Evolutionary conservation across 1,140 invertebrate genomes (phyloP), one percentile per base, ranked within the genome.

Genomic region (Aporrectodea caliginosa): DNA sequence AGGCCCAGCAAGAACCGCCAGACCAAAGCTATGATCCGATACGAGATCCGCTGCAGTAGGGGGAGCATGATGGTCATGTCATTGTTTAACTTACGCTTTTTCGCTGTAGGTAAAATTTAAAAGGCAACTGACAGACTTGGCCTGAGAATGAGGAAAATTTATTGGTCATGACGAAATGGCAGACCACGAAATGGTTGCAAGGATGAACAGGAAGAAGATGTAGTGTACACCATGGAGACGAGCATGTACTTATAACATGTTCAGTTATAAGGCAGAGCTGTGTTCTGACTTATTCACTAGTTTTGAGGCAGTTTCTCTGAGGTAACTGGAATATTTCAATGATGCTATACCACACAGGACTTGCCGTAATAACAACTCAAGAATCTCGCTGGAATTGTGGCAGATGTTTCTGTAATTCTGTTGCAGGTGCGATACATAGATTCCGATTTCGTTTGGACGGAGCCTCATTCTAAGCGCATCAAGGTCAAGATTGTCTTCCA

Each of bases 401-500:
- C 14, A 68, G 80, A 16, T 69, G 0, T 33, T 78, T 75, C 78
- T 22, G 27, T 72, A 69, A 68, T 79, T 74, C 80, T 69, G 77
- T 82, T 84, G 14, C 83, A 91, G 86, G 89, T 91, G 14, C 85
- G 90, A 35, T 88, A 99, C 2, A 91, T 98, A 70, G 97, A 99
- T 92, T 98, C 98, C 75, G 92, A 93, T 2, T 99, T 99, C 90
- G 91, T 98, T 1, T 99, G 98, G 97, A 99, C 98, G 35, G 98
- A 99, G 86, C 96, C 98, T 78, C 98, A 99, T 91, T 99, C 97
- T 0, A 97, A 96, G 88, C 91, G 98, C 80, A 92, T 99, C 33
- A 99, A 99, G 90, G 93, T 98, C 0, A 98, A 99, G 90, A 86
- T 99, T 74, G 97, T 95, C 1, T 93, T 99, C n/a, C 96, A 99